These are phyloP conservation scores for Mareca strepera DNA, from an alignment of 2,797 vertebrate species.

Conservation along the genomic window DNA sequence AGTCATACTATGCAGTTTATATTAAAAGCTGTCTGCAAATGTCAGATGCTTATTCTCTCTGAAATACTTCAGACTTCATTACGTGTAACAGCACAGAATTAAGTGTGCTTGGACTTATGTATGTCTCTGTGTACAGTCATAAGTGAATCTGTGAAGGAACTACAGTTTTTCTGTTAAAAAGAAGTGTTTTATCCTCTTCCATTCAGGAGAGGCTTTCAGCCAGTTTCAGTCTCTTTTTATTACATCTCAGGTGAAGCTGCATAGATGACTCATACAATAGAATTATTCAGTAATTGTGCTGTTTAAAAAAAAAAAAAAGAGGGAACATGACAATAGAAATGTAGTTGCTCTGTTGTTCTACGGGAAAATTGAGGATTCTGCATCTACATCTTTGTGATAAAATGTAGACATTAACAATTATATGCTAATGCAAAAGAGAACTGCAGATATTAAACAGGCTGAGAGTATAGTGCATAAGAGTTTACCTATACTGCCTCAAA, in stretches of 20 bases:
- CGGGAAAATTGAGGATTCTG: background rate
- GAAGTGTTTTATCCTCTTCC: background rate
- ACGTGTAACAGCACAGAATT: background rate
- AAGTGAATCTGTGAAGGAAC: background rate
- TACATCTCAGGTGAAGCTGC: background rate
- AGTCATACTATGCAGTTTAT: background rate
- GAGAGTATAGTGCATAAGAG: background rate
- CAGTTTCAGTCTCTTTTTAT: background rate
- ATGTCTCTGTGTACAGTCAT: background rate
- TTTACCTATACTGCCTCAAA: background rate
- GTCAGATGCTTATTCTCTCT: background rate
- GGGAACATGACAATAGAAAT: background rate
- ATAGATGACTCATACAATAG: background rate
- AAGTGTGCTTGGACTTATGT: background rate
- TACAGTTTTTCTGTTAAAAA: background rate
- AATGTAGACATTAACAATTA: background rate
- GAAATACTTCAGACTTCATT: conserved; percentile 20
- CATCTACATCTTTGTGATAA: background rate
- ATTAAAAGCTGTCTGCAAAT: background rate
- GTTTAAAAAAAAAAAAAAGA: background rate
- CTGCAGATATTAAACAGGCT: background rate
- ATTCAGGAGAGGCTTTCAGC: background rate
- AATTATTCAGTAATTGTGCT: background rate
- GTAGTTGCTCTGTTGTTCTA: background rate
- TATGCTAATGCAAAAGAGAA: background rate